phyloP scores from a whole-genome alignment of 2,888 invertebrate genomes.

The Spodoptera picta region DNA sequence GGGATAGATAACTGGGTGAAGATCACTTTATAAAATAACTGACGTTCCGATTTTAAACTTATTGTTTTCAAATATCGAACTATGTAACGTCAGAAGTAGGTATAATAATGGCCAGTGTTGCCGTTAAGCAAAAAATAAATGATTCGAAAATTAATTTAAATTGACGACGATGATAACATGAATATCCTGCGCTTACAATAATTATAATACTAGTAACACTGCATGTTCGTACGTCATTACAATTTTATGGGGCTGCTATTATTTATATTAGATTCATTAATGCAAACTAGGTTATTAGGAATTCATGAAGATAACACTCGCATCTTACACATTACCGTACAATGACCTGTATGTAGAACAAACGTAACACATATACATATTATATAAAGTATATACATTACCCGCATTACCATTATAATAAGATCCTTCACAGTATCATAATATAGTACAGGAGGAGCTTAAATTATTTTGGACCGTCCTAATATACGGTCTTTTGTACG shows the following conservation, averaged over 20 bases:
- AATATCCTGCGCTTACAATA: conserved; percentile 1
- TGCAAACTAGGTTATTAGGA: conserved; percentile 18
- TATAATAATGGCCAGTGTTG: no score
- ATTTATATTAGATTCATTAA: conserved; percentile 19
- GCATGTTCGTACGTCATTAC: conserved; percentile 4
- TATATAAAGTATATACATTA: neutral
- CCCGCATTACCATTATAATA: no score
- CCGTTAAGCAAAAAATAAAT: neutral
- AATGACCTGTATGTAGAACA: no score
- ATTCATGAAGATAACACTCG: conserved; percentile 5
- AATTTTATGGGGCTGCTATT: conserved; percentile 10
- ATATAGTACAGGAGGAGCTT: no score
- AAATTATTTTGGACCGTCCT: no score
- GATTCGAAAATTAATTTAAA: neutral
- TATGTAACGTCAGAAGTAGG: neutral
- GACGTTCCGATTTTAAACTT: conserved; percentile 1
- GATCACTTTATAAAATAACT: no score
- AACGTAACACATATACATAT: conserved; percentile 18
- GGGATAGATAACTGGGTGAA: no score
- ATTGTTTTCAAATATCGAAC: conserved; percentile 14
- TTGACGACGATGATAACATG: conserved; percentile 6
- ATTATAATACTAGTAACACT: conserved; percentile 13
- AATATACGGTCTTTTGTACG: conserved; percentile 4
- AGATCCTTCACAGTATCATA: no score
- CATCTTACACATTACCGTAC: conserved; percentile 1